Base-by-base conservation (phyloP, 2,888 invertebrate species). In the Eristalinus aeneus region DNA sequence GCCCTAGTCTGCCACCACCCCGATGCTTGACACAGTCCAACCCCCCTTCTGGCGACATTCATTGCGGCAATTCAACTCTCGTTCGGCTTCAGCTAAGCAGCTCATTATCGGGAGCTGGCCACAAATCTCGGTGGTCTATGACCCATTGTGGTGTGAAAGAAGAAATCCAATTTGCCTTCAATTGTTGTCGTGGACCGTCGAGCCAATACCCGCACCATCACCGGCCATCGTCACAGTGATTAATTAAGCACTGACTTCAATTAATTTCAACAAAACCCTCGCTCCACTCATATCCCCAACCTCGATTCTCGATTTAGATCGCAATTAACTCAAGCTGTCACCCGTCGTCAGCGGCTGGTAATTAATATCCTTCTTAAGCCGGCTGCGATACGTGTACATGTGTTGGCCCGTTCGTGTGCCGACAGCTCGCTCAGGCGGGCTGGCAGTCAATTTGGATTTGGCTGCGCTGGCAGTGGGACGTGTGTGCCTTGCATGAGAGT, bases 291-390 rank as follows among this genome's bases (percentile, higher is more conserved):
- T 46, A 16, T 46, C 46, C n/a, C n/a, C 46, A 56, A 58, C 27
- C 9, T 16, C 39, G 46, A 39, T 60, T 56, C 22, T n/a, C 58
- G 60, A 46, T 46, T 31, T 46, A 11, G 22, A 60, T 46, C 39
- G 39, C 56, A 39, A 71, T 31, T 60, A 23, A 71, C 39, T 60
- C 22, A 20, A 39, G 31, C 39, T 39, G 31, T 46, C 20, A 31
- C 20, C 3, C 20, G n/a, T 4, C 27, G 20, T 23, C 34, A 22
- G 23, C 16, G 34, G 23, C 58, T 23, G 46, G 23, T 75, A 46
- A 75, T 61, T 75, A 46, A 75, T 53, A 67, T 22, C 31, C 27
- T 67, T 60, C 6, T 32, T 46, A 12, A 31, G 10, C 46, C 56
- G 27, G 6, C 0, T 6, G 20, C 32, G 34, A 68, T 60, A 46